Conservation (phyloP, 1,140 invertebrate genomes). For the Drosophila sp. region DNA sequence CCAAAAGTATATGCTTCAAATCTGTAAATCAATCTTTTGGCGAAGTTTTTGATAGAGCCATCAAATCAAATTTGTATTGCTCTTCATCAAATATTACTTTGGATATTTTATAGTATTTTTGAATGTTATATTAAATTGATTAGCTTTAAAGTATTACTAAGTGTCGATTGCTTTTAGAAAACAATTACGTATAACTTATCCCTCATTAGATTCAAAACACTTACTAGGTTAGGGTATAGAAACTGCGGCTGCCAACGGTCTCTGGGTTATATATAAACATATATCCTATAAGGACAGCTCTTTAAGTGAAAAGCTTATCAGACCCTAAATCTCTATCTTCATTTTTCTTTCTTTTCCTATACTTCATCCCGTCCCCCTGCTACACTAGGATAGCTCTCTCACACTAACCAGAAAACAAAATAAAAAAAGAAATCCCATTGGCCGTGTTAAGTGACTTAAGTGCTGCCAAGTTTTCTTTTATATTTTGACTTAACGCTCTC, state of each 20-base stretch:
- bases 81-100: neutral
- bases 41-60: neutral
- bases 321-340: conserved; percentile 1
- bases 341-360: neutral
- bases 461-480: conserved; percentile 55
- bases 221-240: neutral
- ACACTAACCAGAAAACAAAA: conserved; percentile 35
- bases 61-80: neutral
- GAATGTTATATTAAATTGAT: no score
- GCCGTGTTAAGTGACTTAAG: conserved; percentile 78
- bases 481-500: conserved; percentile 46
- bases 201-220: no score
- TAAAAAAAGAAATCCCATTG: conserved; percentile 49
- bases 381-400: conserved; percentile 3
- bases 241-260: neutral
- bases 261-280: neutral
- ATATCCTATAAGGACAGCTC: conserved; percentile 20
- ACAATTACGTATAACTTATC: no score
- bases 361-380: neutral
- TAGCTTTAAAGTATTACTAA: no score
- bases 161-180: no score
- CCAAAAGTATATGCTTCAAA: neutral
- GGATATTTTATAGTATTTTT: no score
- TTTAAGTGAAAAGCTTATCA: conserved; percentile 33
- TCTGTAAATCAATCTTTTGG: neutral